Base-by-base conservation (phyloP, 2,797 vertebrate species). In the Poecilia gillii region DNA sequence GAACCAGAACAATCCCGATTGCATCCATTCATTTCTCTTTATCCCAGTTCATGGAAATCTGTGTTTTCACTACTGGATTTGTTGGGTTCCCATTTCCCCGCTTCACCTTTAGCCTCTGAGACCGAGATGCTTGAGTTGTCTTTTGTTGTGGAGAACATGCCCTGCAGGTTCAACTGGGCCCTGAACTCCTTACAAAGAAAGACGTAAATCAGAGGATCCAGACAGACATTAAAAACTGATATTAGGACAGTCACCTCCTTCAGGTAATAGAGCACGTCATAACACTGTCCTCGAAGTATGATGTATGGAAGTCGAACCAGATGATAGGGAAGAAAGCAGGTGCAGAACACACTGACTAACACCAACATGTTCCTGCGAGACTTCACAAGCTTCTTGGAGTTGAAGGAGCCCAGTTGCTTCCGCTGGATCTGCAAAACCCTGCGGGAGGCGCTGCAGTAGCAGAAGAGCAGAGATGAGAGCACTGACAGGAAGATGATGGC, bases 191-290 rank as follows among this genome's bases (percentile, higher is more conserved):
- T 78, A 46, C 0, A 72, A 0, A 78, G 70, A 46, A 78, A 78
- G n/a, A 78, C 53, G 28, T 71, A 62, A 55, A 78, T 23, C 20
- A 66, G 64, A 39, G 64, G 64, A 66, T 66, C 64, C 7, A 66
- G 64, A 66, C 64, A 66, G 64, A 78, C 20, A 16, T 73, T 78
- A 25, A 78, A 45, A 28, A 62, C 77, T 13, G 77, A 78, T 55
- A 49, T 25, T 18, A 23, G 25, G 45, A 46, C 45, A 1, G 53
- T 59, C 3, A 0, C 53, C 31, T 78, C 76, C 31, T 78, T 78
- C 70, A 72, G 53, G 76, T 62, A 59, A 33, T 39, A 46, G 1
- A 73, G 3, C 53, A 47, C 2, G 41, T 8, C 5, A 33, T 16
- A 43, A n/a, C 28, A 59, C 23, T 4, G 45, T 0, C 18, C 36